Base-by-base conservation (phyloP, 2,888 invertebrate species). In the Acanthococcus lagerstroemiae region DNA sequence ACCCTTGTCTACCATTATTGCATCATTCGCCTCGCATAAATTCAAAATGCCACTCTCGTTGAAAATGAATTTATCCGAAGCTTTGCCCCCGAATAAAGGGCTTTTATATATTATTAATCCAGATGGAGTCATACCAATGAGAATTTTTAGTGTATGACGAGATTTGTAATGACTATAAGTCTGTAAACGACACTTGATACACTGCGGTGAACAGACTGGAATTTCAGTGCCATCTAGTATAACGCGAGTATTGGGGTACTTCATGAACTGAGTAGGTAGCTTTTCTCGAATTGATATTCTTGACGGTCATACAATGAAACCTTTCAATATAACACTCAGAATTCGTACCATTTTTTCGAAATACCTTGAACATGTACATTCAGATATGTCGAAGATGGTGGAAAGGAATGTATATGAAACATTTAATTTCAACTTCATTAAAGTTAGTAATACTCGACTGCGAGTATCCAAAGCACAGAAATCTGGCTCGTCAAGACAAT, bases 11-110 rank as follows among this genome's bases (percentile, higher is more conserved):
- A 54, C 22, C 54, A 54, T 63, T 4, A 54, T 22, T 21, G 4
- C 24, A 24, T 63, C 37, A 22, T 37, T 22, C 15, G 24, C 22
- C 6, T 9, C 9, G 4, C 17, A 63, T 6, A 9, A 30, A 12
- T 63, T 24, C 4, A 63, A 19, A 26, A 54, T 24, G 6, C 17
- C n/a, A 37, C 27, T 48, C 12, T 30, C 19, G 9, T 37, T 44
- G 30, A 63, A 54, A 12, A 63, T 52, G 17, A 30, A 37, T 22
- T 63, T 61, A 50, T 63, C 63, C 24, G 54, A 54, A 0, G 52
- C 24, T 21, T 37, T 63, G 15, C 54, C 54, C 2, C 63, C 61
- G 30, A 48, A 63, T n/a, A 27, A 26, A 44, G 44, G 30, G 25
- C 65, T 45, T 6, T 12, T 37, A 19, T 22, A 65, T 9, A 19